Evolutionary conservation across 2,888 invertebrate species (phyloP).

Genomic region (Pandemis heparana): DNA sequence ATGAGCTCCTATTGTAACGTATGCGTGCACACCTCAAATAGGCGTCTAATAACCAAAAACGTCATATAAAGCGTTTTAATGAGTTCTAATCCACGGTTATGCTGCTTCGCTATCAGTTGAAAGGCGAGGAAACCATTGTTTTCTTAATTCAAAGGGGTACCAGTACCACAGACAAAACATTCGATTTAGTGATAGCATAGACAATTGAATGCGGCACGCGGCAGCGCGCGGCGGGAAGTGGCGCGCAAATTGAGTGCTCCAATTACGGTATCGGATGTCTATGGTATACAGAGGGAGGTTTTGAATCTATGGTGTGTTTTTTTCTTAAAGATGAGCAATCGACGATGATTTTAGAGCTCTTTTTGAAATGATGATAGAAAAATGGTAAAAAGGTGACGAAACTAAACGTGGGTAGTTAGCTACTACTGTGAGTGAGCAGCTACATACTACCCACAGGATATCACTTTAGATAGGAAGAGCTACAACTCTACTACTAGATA

Average conservation of each 20-base stretch:
- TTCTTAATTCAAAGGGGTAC: conserved; percentile 61
- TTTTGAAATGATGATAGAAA: too few species aligned
- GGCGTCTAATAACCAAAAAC: conserved; percentile 24
- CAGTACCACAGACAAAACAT: conserved; percentile 64
- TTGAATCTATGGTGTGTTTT: conserved; percentile 16
- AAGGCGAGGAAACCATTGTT: conserved; percentile 59
- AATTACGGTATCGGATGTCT: conserved; percentile 78
- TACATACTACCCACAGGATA: too few species aligned
- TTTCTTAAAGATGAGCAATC: not conserved
- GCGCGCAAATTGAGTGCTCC: conserved; percentile 84
- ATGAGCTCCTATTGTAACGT: not conserved
- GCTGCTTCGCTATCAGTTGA: conserved; percentile 45
- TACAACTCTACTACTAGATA: not conserved
- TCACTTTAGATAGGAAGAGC: too few species aligned
- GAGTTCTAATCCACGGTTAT: conserved; percentile 40
- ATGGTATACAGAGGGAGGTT: conserved; percentile 51
- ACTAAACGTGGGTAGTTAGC: too few species aligned
- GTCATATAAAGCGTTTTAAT: conserved; percentile 42
- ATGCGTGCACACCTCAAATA: conserved; percentile 6
- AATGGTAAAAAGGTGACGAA: too few species aligned
- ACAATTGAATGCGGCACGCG: conserved; percentile 75
- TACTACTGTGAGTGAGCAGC: too few species aligned
- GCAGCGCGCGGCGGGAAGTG: conserved; percentile 63
- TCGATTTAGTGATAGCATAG: conserved; percentile 70
- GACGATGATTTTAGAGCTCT: too few species aligned